Evolutionary conservation across 2,797 vertebrate genomes (phyloP).

Genomic region (Sebastes steindachneri): DNA sequence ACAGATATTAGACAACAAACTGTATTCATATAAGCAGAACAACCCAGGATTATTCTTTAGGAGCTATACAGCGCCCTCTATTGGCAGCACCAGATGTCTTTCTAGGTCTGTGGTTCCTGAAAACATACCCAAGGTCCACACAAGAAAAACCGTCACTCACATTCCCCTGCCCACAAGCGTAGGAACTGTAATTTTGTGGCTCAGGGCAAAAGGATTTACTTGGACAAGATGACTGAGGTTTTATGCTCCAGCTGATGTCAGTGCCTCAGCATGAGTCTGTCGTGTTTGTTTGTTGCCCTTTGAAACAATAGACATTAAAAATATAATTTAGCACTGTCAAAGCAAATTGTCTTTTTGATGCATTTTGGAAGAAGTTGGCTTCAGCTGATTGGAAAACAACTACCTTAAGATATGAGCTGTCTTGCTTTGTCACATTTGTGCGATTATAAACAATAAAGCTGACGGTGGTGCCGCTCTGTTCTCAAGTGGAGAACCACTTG

Average conservation of each 20-base stretch:
- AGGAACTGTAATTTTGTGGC: slow-evolving; percentile 84
- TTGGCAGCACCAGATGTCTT: slow-evolving; percentile 37
- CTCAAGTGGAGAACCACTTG: slow-evolving; percentile 43
- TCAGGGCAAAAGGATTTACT: slow-evolving; percentile 66
- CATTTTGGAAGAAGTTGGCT: neutral
- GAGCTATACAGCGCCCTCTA: slow-evolving; percentile 74
- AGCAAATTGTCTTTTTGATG: slow-evolving; percentile 9
- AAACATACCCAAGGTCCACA: slow-evolving; percentile 78
- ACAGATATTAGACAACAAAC: slow-evolving; percentile 14
- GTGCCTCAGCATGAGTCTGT: slow-evolving; percentile 37
- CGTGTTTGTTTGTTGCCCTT: slow-evolving; percentile 45
- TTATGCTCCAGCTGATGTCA: slow-evolving; percentile 63
- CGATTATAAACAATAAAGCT: slow-evolving; percentile 36
- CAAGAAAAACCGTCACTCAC: slow-evolving; percentile 81
- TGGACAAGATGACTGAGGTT: slow-evolving; percentile 64
- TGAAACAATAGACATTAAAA: slow-evolving; percentile 32
- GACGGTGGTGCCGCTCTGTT: slow-evolving; percentile 33
- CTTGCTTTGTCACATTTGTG: neutral
- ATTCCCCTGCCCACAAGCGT: slow-evolving; percentile 79
- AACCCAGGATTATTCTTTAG: slow-evolving; percentile 17
- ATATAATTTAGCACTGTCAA: neutral
- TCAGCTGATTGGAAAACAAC: slow-evolving; percentile 8
- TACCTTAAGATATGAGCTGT: neutral
- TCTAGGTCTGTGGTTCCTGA: slow-evolving; percentile 71
- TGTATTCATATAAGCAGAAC: neutral